A percentile compares a stretch with the other conserved stretches of the same genome.
Conservation (phyloP, 2,113 vertebrate species). For the Corvus cornix region DNA sequence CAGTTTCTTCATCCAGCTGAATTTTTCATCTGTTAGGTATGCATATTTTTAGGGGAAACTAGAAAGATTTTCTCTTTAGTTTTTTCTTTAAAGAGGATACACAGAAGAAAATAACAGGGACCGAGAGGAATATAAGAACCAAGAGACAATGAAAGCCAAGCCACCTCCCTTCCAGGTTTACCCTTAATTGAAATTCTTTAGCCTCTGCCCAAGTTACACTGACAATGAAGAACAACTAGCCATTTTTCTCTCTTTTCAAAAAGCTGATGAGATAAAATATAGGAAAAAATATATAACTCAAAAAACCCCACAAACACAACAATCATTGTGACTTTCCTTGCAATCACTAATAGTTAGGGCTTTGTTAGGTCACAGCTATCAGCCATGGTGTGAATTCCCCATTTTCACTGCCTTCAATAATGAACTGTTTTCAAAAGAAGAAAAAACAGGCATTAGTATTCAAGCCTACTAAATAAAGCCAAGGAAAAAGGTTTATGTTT, state of each 20-base stretch:
- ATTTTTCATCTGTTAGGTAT: neutral
- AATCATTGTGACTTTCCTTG: neutral
- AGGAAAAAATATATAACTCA: neutral
- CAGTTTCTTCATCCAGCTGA: neutral
- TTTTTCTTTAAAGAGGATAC: neutral
- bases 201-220: neutral
- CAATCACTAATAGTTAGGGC: neutral
- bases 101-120: neutral
- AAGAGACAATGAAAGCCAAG: neutral
- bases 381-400: neutral
- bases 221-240: neutral
- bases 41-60: neutral
- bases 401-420: neutral
- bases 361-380: neutral
- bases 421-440: neutral
- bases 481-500: neutral
- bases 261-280: neutral
- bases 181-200: neutral
- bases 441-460: neutral
- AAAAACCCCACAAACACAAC: too few relatives aligned
- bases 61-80: neutral
- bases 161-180: neutral
- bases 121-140: rapidly evolving
- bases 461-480: neutral
- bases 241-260: neutral